Evolutionary conservation across 1,140 invertebrate species (phyloP).

Genomic region (Drosophila fuyamai): DNA sequence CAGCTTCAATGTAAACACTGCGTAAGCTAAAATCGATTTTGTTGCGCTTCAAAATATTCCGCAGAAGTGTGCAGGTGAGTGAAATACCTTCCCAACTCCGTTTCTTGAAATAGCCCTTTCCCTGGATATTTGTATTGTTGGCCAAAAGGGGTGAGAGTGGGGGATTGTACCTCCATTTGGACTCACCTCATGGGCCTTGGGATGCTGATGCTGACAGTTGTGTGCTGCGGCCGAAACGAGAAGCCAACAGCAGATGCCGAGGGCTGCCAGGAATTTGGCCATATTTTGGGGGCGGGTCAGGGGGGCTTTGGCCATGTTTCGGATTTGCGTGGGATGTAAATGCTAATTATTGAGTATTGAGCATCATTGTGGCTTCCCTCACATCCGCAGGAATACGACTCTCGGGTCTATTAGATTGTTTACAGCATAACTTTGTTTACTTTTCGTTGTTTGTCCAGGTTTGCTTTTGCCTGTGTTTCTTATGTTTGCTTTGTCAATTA

Average conservation of each 20-base stretch:
- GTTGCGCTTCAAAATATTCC: neutral
- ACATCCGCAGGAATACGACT: neutral
- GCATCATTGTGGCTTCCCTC: constrained; percentile 11
- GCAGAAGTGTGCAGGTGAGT: neutral
- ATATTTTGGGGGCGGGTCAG: constrained; percentile 4
- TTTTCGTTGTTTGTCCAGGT: constrained; percentile 34
- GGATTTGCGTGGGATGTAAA: neutral
- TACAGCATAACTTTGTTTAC: constrained; percentile 33
- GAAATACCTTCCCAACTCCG: neutral
- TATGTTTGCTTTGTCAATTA: constrained; percentile 72
- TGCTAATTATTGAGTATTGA: constrained; percentile 16
- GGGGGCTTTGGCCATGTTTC: constrained; percentile 20
- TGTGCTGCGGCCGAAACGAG: constrained; percentile 47
- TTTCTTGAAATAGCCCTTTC: constrained; percentile 11
- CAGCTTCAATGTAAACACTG: no score
- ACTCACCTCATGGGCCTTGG: constrained; percentile 82
- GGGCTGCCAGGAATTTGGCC: constrained; percentile 25
- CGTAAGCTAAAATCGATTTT: neutral
- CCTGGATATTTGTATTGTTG: neutral
- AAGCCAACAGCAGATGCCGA: constrained; percentile 37
- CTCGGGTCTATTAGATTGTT: neutral
- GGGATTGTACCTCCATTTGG: neutral
- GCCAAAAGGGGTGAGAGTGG: neutral
- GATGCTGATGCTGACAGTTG: constrained; percentile 82
- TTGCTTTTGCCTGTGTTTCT: constrained; percentile 42